A percentile compares a stretch with the other conserved stretches of the same genome.
Evolutionary conservation across 2,888 invertebrate species (phyloP).

Genomic region (Aspidapion aeneum): DNA sequence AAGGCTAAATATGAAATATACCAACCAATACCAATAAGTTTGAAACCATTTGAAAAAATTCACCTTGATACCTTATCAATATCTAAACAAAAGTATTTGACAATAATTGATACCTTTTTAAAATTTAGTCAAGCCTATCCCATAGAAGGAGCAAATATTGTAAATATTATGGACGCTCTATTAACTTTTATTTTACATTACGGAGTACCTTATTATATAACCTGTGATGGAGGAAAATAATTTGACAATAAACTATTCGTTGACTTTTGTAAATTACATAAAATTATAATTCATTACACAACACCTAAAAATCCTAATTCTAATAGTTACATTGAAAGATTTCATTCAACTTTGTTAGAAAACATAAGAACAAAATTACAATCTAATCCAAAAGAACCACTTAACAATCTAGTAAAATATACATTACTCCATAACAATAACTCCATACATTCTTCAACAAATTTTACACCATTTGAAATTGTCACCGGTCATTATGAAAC

Average conservation of each 20-base stretch:
- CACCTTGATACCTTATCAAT: constrained; percentile 4
- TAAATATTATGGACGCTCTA: background rate
- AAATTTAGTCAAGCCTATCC: constrained; percentile 14
- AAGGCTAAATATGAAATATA: background rate
- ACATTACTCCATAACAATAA: background rate
- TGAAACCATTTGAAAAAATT: constrained; percentile 5
- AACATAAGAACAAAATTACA: background rate
- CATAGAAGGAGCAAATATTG: constrained; percentile 2
- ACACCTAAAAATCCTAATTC: constrained; percentile 24
- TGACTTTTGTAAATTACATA: constrained; percentile 20
- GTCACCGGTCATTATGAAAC: background rate
- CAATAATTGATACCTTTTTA: constrained; percentile 15
- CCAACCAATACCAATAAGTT: background rate
- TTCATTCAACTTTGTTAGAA: constrained; percentile 29
- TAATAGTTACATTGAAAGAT: constrained; percentile 24
- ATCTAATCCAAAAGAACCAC: background rate
- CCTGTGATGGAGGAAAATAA: constrained; percentile 22
- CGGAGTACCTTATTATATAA: constrained; percentile 18
- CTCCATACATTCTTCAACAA: background rate
- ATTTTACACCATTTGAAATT: background rate
- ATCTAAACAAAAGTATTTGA: constrained; percentile 11
- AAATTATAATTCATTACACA: constrained; percentile 25
- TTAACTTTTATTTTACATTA: constrained; percentile 3
- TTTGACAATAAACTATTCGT: constrained; percentile 21
- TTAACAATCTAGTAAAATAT: background rate